Conservation (phyloP, 2,888 invertebrate species). For the Spatulosminthurus flaviceps region DNA sequence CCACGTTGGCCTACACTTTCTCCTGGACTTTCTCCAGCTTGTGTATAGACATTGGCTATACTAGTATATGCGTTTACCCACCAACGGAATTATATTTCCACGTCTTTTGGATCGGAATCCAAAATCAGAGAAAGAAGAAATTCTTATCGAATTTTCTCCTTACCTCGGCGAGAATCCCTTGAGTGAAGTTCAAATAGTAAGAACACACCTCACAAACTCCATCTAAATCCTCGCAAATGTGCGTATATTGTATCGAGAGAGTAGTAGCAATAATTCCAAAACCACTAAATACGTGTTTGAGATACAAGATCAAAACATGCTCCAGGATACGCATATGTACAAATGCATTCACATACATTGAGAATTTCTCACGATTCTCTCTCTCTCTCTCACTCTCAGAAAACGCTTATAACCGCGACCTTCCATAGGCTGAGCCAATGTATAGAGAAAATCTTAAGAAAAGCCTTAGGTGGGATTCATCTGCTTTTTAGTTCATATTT, state of each 20-base stretch:
- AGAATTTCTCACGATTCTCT: not conserved
- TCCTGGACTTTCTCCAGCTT: not conserved
- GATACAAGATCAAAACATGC: slow-evolving; percentile 5
- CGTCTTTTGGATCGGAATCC: slow-evolving; percentile 9
- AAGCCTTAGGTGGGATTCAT: no score
- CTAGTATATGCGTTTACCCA: not conserved
- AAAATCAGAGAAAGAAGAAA: not conserved
- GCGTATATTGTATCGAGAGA: not conserved
- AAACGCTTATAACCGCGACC: no score
- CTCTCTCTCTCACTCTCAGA: no score
- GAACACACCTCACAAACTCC: not conserved
- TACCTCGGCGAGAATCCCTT: not conserved
- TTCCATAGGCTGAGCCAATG: no score
- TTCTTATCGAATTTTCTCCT: slow-evolving; percentile 16
- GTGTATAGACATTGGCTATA: no score
- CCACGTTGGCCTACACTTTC: not conserved
- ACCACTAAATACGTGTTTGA: slow-evolving; percentile 14
- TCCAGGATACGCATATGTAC: not conserved
- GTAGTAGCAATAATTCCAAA: not conserved
- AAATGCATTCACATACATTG: not conserved
- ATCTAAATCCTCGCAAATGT: not conserved
- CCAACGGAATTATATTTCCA: not conserved
- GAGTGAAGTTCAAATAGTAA: slow-evolving; percentile 10
- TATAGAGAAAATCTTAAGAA: no score
- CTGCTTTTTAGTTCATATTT: no score